Percentiles rank a stretch among this genome's conserved stretches.
Evolutionary conservation across 2,113 vertebrate species (phyloP).

Genomic region (Urocitellus parryii): DNA sequence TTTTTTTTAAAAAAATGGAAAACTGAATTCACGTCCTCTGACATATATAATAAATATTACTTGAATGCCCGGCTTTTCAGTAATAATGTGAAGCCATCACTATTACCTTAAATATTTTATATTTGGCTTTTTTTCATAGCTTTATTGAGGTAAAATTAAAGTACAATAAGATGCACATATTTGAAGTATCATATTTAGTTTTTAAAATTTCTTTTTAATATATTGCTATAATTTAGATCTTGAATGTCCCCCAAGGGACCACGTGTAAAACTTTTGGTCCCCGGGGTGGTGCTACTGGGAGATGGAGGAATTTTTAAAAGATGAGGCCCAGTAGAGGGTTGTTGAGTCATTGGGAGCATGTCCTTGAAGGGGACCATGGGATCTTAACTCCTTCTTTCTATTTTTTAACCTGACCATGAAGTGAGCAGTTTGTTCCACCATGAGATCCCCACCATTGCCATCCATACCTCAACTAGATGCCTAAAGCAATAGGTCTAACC

Average conservation of each 20-base stretch:
- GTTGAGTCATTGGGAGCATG: neutral
- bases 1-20: slow-evolving; percentile 18
- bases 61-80: neutral
- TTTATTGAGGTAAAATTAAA: no score
- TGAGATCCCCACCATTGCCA: neutral
- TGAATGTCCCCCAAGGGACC: neutral
- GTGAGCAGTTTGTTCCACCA: neutral
- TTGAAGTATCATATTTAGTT: neutral
- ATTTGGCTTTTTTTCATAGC: neutral
- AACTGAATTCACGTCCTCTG: neutral
- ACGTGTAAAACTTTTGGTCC: neutral
- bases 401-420: neutral
- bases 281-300: neutral
- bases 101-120: slow-evolving; percentile 16
- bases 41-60: slow-evolving; percentile 26
- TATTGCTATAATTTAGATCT: neutral
- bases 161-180: no score
- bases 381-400: neutral
- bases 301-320: neutral
- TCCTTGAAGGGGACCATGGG: neutral
- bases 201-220: neutral
- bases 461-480: neutral
- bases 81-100: neutral
- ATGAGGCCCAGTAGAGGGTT: neutral
- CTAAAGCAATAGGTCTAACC: neutral